Conservation (phyloP, 2,797 vertebrate genomes). For the Carcharodon carcharias region DNA sequence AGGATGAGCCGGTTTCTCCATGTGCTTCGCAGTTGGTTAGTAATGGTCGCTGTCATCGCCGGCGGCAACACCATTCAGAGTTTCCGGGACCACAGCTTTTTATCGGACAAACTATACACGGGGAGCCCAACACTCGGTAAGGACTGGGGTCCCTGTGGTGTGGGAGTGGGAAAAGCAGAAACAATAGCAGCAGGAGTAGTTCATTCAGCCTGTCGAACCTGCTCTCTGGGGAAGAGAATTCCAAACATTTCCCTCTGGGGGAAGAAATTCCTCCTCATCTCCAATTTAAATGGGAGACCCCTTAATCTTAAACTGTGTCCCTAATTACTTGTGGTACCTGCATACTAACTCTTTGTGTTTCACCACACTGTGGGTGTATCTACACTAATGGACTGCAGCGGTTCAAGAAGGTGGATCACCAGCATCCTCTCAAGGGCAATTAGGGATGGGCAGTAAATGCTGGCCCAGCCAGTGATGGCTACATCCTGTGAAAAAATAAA, state of each 20-base stretch:
- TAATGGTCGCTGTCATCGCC: slow-evolving; percentile 88
- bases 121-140: slow-evolving; percentile 78
- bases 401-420: too few relatives aligned
- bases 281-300: background rate
- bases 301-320: background rate
- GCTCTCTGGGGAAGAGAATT: too few relatives aligned
- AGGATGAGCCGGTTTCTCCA: slow-evolving; percentile 85
- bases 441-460: too few relatives aligned
- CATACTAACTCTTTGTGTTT: background rate
- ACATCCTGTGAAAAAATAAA: too few relatives aligned
- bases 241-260: too few relatives aligned
- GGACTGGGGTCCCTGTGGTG: background rate
- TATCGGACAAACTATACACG: slow-evolving; percentile 92
- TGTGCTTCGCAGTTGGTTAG: slow-evolving; percentile 85
- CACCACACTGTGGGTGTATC: background rate
- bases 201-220: background rate
- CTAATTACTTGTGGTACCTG: too few relatives aligned
- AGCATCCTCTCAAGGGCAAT: too few relatives aligned
- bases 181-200: background rate
- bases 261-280: background rate
- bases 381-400: too few relatives aligned
- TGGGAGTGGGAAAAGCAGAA: background rate
- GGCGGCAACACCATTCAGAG: slow-evolving; percentile 87
- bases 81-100: slow-evolving; percentile 87
- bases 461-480: too few relatives aligned